phyloP scores from a whole-genome alignment of 2,888 invertebrate genomes.

The Conus canariensis region DNA sequence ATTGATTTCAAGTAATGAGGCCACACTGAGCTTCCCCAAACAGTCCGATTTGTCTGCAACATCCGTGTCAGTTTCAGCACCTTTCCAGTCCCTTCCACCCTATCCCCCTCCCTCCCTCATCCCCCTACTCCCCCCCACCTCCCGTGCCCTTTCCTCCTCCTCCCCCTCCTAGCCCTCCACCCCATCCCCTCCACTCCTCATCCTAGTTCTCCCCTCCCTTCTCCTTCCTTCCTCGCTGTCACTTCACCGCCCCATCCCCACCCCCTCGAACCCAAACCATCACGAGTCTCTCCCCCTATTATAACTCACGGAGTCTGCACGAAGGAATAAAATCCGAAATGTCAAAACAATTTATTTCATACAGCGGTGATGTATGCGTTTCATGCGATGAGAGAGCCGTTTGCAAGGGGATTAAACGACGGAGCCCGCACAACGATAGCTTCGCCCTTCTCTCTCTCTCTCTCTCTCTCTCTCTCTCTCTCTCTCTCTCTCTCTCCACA shows the following conservation, averaged over 20 bases:
- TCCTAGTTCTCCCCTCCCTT: background rate
- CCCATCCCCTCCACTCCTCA: background rate
- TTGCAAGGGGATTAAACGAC: background rate
- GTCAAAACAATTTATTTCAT: conserved; percentile 26
- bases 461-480: no score
- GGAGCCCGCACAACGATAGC: no score
- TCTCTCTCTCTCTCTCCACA: no score
- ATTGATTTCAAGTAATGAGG: no score
- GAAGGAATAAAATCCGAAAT: conserved; percentile 24
- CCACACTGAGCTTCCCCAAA: no score
- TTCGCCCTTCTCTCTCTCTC: no score
- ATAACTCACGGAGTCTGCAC: conserved; percentile 16
- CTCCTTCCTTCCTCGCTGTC: background rate
- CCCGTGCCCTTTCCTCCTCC: background rate
- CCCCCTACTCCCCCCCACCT: background rate
- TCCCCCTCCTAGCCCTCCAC: background rate
- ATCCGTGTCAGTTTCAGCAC: no score
- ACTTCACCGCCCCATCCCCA: background rate
- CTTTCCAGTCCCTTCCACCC: no score
- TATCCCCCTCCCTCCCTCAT: no score
- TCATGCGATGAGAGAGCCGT: background rate
- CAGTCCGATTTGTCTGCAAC: no score
- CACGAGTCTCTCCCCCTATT: background rate
- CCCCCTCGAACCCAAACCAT: background rate
- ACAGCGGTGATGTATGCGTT: conserved; percentile 17